A percentile compares a stretch with the other conserved stretches of the same genome.
These are phyloP conservation scores for Onchidella celtica DNA, from an alignment of 2,888 invertebrate genomes.

Conservation along the genomic window DNA sequence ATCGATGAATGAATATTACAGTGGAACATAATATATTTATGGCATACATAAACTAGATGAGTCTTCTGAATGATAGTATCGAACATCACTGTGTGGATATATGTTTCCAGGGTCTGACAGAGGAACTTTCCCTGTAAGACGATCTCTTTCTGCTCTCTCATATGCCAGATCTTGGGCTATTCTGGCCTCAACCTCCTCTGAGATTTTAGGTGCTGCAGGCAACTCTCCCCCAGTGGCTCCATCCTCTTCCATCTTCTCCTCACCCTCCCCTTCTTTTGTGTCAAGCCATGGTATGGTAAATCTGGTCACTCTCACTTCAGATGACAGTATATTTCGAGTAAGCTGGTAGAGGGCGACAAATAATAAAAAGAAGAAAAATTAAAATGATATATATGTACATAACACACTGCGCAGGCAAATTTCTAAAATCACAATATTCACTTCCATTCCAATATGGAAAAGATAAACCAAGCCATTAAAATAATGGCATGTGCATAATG, in stretches of 20 bases:
- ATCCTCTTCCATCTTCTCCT: slow-evolving; percentile 47
- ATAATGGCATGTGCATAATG: no score
- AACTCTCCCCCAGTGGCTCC: background rate
- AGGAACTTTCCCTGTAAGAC: slow-evolving; percentile 38
- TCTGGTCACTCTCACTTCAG: slow-evolving; percentile 95
- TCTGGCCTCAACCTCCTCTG: slow-evolving; percentile 34
- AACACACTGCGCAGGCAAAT: background rate
- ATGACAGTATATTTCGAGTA: slow-evolving; percentile 90
- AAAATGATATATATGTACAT: background rate
- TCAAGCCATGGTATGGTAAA: slow-evolving; percentile 97
- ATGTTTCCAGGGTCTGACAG: slow-evolving; percentile 45
- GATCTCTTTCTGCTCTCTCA: slow-evolving; percentile 44
- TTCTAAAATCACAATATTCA: background rate
- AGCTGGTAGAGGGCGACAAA: slow-evolving; percentile 80
- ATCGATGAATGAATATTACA: no score
- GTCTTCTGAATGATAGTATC: slow-evolving; percentile 46
- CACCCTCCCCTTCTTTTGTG: slow-evolving; percentile 34
- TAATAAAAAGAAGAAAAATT: background rate
- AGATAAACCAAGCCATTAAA: no score
- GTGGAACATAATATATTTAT: slow-evolving; percentile 1
- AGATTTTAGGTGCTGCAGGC: slow-evolving; percentile 30
- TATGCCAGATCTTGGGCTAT: slow-evolving; percentile 45
- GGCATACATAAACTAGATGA: slow-evolving; percentile 52
- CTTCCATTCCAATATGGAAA: background rate
- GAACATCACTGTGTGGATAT: slow-evolving; percentile 35